A percentile compares a stretch with the other conserved stretches of the same genome.
phyloP scores from a whole-genome alignment of 2,888 invertebrate species.

The Epinotia nisella region DNA sequence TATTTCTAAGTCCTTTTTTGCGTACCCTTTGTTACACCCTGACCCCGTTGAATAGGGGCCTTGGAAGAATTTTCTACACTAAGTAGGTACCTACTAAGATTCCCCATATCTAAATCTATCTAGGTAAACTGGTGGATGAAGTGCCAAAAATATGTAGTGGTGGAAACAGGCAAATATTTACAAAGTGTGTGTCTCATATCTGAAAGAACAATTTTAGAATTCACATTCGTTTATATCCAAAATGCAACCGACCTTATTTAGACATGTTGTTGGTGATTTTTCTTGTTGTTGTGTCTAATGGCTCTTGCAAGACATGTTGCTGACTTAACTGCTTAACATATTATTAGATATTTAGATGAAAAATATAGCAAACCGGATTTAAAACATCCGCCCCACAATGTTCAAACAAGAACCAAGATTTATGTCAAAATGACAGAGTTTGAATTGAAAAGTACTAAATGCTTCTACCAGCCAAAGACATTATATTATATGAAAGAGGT shows the following conservation, averaged over 20 bases:
- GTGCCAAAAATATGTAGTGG: too few species aligned
- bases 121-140: too few species aligned
- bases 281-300: neutral
- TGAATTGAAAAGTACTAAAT: neutral
- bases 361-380: neutral
- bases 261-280: neutral
- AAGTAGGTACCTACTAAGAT: too few species aligned
- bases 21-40: too few species aligned
- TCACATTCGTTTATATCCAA: neutral
- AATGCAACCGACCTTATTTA: neutral
- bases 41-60: too few species aligned
- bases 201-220: too few species aligned
- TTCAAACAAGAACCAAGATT: neutral
- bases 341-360: neutral
- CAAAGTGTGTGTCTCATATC: too few species aligned
- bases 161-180: too few species aligned
- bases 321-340: neutral
- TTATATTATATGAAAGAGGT: neutral
- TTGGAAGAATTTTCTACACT: too few species aligned
- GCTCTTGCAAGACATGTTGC: constrained; percentile 1
- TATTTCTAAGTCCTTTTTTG: too few species aligned
- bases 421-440: neutral
- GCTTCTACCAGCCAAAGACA: neutral
- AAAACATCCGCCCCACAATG: constrained; percentile 1
- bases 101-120: too few species aligned